A percentile compares a stretch with the other conserved stretches of the same genome.
Conservation (phyloP, 2,888 invertebrate species). For the Brachyopa scutellaris region DNA sequence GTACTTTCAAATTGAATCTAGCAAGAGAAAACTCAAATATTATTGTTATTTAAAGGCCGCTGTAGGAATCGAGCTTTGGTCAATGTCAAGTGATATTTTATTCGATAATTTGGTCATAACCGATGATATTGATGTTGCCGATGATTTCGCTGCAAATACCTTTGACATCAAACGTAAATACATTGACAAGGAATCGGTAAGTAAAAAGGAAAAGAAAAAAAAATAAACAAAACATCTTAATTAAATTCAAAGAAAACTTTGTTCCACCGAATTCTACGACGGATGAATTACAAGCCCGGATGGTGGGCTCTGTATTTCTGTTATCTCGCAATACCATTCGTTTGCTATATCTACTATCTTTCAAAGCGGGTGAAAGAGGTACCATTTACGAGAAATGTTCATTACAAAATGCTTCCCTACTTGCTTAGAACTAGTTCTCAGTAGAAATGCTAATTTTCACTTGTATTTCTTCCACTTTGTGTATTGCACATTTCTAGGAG, state of each 20-base stretch:
- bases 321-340: constrained; percentile 89
- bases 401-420: neutral
- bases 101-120: constrained; percentile 98
- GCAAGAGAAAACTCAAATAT: too few relatives aligned
- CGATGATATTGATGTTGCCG: constrained; percentile 89
- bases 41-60: constrained; percentile 86
- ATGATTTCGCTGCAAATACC: constrained; percentile 91
- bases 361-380: constrained; percentile 87
- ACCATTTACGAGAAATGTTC: constrained; percentile 72
- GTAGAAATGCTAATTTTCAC: constrained; percentile 48
- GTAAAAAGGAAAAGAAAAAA: constrained; percentile 78
- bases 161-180: constrained; percentile 92
- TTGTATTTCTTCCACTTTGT: constrained; percentile 68
- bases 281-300: constrained; percentile 90
- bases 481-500: constrained; percentile 84
- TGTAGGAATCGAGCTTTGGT: constrained; percentile 98
- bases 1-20: constrained; percentile 76
- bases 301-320: constrained; percentile 91
- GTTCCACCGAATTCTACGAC: constrained; percentile 89
- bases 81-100: constrained; percentile 96
- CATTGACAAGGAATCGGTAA: constrained; percentile 91
- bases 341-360: constrained; percentile 87
- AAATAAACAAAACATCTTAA: constrained; percentile 29
- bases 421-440: neutral
- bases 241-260: constrained; percentile 83